Percentiles rank a stretch among this genome's conserved stretches.
These are phyloP conservation scores for Didymodactylos carnosus DNA, from an alignment of 2,888 invertebrate species.

Conservation along the genomic window DNA sequence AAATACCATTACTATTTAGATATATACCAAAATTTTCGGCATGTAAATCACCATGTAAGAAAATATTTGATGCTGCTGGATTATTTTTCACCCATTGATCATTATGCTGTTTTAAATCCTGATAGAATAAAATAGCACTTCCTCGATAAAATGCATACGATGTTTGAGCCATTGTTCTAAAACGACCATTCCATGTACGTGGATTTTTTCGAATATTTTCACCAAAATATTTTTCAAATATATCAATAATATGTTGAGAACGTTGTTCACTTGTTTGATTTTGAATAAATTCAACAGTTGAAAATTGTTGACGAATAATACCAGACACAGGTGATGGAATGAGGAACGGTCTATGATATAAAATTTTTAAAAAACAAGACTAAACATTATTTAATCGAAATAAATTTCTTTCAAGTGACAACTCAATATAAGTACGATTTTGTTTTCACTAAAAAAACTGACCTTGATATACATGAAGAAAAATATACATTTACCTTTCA, in stretches of 20 bases:
- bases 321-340: too few relatives aligned
- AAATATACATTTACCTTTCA: too few relatives aligned
- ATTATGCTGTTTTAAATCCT: neutral
- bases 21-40: neutral
- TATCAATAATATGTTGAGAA: neutral
- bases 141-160: neutral
- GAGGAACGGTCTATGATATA: too few relatives aligned
- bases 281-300: too few relatives aligned
- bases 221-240: neutral
- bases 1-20: neutral
- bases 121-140: neutral
- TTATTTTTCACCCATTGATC: neutral
- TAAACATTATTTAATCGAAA: too few relatives aligned
- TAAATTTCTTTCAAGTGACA: too few relatives aligned
- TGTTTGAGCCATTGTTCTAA: neutral
- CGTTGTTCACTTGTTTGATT: too few relatives aligned
- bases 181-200: neutral
- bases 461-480: too few relatives aligned
- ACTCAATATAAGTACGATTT: too few relatives aligned
- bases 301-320: too few relatives aligned
- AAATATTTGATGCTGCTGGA: neutral
- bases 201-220: neutral
- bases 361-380: too few relatives aligned
- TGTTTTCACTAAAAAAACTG: too few relatives aligned
- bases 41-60: neutral